Percentiles rank a stretch among this genome's conserved stretches.
Evolutionary conservation across 1,140 invertebrate genomes (phyloP).

Genomic region (Sipha flava): DNA sequence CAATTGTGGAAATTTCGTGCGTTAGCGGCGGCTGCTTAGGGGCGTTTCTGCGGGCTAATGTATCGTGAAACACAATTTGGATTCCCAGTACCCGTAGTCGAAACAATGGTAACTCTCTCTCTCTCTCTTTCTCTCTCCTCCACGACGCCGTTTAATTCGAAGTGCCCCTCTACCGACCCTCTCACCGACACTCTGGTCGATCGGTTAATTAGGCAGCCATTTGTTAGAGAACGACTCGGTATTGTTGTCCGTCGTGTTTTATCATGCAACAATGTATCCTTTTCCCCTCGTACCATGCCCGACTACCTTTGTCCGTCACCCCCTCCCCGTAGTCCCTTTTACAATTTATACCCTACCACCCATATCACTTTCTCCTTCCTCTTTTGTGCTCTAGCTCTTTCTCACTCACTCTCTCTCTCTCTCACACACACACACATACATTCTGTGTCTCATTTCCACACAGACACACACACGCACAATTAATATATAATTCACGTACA

Average conservation of each 20-base stretch:
- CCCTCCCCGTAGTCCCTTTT: neutral
- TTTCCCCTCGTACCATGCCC: neutral
- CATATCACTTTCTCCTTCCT: neutral
- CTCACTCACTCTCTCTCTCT: neutral
- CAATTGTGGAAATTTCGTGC: neutral
- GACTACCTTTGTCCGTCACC: neutral
- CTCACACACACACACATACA: neutral
- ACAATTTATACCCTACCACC: neutral
- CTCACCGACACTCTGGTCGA: neutral
- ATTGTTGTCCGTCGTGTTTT: conserved; percentile 30
- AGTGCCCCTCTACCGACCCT: neutral
- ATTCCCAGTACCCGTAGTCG: neutral
- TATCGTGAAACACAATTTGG: conserved; percentile 13
- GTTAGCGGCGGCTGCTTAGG: neutral
- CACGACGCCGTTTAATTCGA: neutral
- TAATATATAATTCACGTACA: neutral
- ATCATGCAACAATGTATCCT: conserved; percentile 17
- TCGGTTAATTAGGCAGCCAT: conserved; percentile 27
- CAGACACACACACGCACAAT: neutral
- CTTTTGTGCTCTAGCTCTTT: neutral
- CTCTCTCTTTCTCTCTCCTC: neutral
- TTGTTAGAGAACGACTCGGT: conserved; percentile 5
- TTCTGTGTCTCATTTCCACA: no score
- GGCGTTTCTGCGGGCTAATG: neutral
- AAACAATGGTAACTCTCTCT: conserved; percentile 9